phyloP scores from a whole-genome alignment of 1,140 invertebrate genomes.

The Oryzaephilus surinamensis region DNA sequence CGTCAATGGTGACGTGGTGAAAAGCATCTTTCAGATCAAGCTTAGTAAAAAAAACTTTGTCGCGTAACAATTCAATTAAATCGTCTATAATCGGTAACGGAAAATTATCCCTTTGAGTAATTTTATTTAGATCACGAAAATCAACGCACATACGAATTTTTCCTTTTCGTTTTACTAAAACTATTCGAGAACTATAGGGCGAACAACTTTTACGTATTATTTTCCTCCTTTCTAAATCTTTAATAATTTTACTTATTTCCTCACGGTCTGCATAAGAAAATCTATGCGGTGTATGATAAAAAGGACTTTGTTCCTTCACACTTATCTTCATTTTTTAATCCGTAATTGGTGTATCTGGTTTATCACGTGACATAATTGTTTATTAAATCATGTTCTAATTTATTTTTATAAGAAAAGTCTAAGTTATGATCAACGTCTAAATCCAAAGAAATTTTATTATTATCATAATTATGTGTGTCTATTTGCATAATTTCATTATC shows the following conservation, averaged over 20 bases:
- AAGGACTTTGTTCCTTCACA: background rate
- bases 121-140: constrained; percentile 39
- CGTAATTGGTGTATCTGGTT: no score
- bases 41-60: constrained; percentile 17
- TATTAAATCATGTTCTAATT: no score
- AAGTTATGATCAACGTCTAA: no score
- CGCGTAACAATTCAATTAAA: constrained; percentile 21
- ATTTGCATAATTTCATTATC: no score
- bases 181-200: constrained; percentile 24
- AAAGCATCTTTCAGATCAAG: constrained; percentile 29
- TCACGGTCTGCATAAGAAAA: background rate
- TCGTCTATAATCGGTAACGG: constrained; percentile 32
- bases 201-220: constrained; percentile 1
- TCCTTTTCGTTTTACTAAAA: constrained; percentile 42
- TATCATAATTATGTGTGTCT: no score
- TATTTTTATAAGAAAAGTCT: no score
- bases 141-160: constrained; percentile 40
- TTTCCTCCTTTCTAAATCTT: background rate
- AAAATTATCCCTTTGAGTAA: constrained; percentile 26
- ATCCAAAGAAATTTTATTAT: no score
- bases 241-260: background rate
- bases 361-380: no score
- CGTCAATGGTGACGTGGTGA: constrained; percentile 17
- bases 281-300: background rate
- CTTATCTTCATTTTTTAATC: no score